Evolutionary conservation across 2,888 invertebrate genomes (phyloP).

Genomic region (Caenorhabditis uteleia): DNA sequence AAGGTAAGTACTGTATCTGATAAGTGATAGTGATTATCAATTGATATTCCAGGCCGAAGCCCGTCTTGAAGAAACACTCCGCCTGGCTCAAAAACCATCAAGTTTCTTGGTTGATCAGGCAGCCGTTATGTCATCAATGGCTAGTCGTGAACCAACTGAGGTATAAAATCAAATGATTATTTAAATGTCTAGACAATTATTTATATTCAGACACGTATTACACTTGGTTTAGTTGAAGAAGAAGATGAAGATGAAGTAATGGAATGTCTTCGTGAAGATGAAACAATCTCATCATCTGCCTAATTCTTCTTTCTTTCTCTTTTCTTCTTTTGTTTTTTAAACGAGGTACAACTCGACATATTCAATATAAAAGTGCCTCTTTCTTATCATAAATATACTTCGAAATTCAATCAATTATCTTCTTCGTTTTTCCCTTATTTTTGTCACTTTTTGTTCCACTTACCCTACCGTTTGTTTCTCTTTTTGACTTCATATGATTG

Average conservation of each 20-base stretch:
- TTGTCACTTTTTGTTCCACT: slow-evolving; percentile 7
- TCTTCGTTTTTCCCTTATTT: slow-evolving; percentile 10
- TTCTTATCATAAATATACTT: slow-evolving; percentile 7
- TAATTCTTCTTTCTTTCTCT: too few species aligned
- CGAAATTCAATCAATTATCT: too few species aligned
- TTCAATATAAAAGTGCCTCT: too few species aligned
- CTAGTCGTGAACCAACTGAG: not conserved
- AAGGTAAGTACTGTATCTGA: not conserved
- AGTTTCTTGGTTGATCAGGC: slow-evolving; percentile 48
- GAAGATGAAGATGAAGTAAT: slow-evolving; percentile 24
- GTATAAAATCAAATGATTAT: too few species aligned
- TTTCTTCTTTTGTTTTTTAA: too few species aligned
- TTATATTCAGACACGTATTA: slow-evolving; percentile 28
- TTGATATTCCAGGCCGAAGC: slow-evolving; percentile 26
- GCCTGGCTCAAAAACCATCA: slow-evolving; percentile 48
- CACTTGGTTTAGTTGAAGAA: slow-evolving; percentile 25
- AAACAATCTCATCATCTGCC: too few species aligned
- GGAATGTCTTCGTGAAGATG: too few species aligned
- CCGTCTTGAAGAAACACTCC: slow-evolving; percentile 45
- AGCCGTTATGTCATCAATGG: slow-evolving; percentile 37
- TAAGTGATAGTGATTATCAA: too few species aligned
- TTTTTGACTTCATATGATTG: slow-evolving; percentile 24
- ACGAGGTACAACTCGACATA: too few species aligned
- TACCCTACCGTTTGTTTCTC: slow-evolving; percentile 10
- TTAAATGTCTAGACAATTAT: too few species aligned